Evolutionary conservation across 2,888 invertebrate species (phyloP).

Genomic region (Lomographa bimaculata): DNA sequence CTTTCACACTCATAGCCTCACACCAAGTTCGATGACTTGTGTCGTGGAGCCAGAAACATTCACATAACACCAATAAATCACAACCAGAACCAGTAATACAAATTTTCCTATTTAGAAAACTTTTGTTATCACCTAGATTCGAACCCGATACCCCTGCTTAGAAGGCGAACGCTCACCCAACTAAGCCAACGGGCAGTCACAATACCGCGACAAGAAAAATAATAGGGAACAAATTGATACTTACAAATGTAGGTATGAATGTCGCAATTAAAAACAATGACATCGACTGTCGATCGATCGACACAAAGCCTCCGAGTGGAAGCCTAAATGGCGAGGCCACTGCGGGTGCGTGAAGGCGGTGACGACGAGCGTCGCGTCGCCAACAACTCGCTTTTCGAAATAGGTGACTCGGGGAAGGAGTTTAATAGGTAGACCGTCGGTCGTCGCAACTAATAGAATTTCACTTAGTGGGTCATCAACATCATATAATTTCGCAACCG

Average conservation of each 20-base stretch:
- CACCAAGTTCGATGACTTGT: too few relatives aligned
- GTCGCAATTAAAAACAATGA: slow-evolving; percentile 39
- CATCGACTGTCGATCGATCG: slow-evolving; percentile 38
- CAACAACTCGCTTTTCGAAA: slow-evolving; percentile 51
- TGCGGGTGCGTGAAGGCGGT: slow-evolving; percentile 41
- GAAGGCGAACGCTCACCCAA: too few relatives aligned
- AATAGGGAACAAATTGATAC: slow-evolving; percentile 32
- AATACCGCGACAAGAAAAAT: slow-evolving; percentile 14
- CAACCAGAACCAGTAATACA: too few relatives aligned
- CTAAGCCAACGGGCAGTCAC: too few relatives aligned
- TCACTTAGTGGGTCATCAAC: slow-evolving; percentile 77
- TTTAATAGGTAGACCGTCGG: slow-evolving; percentile 56
- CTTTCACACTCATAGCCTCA: too few relatives aligned
- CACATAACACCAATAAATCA: too few relatives aligned
- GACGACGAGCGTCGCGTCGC: slow-evolving; percentile 23
- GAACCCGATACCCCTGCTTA: too few relatives aligned
- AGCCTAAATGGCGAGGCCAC: slow-evolving; percentile 46
- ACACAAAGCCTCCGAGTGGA: slow-evolving; percentile 38
- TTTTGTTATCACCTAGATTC: too few relatives aligned
- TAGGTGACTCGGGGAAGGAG: slow-evolving; percentile 59
- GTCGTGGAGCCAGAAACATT: too few relatives aligned
- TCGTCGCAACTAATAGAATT: slow-evolving; percentile 72
- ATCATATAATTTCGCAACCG: slow-evolving; percentile 66
- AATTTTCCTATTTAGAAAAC: too few relatives aligned
- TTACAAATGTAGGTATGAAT: slow-evolving; percentile 21